Base-by-base conservation (phyloP, 2,888 invertebrate genomes). In the Loripinus fragilis region DNA sequence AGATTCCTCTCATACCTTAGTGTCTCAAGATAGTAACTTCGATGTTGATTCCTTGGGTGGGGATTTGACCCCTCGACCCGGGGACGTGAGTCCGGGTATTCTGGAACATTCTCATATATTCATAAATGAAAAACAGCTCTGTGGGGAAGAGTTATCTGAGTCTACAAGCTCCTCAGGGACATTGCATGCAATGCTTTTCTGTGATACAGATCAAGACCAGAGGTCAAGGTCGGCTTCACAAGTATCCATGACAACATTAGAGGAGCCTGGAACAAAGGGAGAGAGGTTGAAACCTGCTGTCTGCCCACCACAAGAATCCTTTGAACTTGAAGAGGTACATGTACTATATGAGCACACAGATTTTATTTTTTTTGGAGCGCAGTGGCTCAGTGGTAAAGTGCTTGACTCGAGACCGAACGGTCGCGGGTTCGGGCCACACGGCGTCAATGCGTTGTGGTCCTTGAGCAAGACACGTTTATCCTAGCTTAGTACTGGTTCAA, bases 1-100 rank as follows among this genome's bases (percentile, higher is more conserved):
- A 20, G 82, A 82, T 20, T 85, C 87, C 3, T 83, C 85, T 50
- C 82, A 86, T 74, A 87, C 87, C 2, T 69, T 87, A 12, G 85
- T 87, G 48, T 73, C 78, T 33, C 65, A 68, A 35, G 83, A 82
- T 20, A 71, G 64, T 52, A 66, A 50, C 17, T 66, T 30, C 60
- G 81, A 81, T 41, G 42, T 35, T 15, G 82, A 82, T 35, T 55
- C 50, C 10, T 35, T 55, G 3, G 73, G 78, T 12, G 83, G 80
- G 17, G 83, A 83, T 17, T 25, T 71, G 28, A 78, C 78, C 52
- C 76, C 80, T 20, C 52, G 78, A 50, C 45, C 68, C 8, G 78
- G 81, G 15, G 66, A 74, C 17, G n/a, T 75, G 5, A 78, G 72
- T 30, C 72, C 77, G 1, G 77, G 78, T 17, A 10, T 78, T 2